Evolutionary conservation across 37 sponge, comb jelly and placozoan genomes (phyloP), one percentile per base, ranked within the genome.

Genomic region (Oopsacas minuta): DNA sequence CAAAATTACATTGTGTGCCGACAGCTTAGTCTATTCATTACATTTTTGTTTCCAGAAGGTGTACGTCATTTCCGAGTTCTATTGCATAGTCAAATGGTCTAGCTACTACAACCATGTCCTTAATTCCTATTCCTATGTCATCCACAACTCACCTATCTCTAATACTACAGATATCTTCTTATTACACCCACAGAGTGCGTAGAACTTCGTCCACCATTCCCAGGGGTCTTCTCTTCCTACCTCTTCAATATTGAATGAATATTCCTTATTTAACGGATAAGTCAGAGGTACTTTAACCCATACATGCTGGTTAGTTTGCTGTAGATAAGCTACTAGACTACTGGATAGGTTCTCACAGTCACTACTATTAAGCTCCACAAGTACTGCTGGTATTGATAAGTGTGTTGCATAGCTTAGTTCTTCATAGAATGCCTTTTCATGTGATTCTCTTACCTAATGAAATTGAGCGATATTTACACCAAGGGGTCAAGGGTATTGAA

Each of bases 181-280:
- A 32, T 52, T 85, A 38, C 85, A 36, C 1, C 39, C 82, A 82
- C 94, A 95, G 37, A 95, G 85, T 0, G 86, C 86, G 10, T 92
- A 39, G 38, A 95, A 84, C 32, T 61, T 88, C 53, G 93, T 95
- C 96, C 96, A 95, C 92, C 93, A 93, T 42, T 93, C 84, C 96
- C 96, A 95, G 0, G 96, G 52, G 20, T 91, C 91, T 81, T 89
- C 90, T 23, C 23, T 28, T 1, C 0, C 38, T 38, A 86, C 83
- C 1, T 86, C 46, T 84, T 53, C 20, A 37, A 52, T 32, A 82
- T 85, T 37, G 28, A 52, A 52, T 1, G 32, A 52, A 35, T 28
- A 36, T 30, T 81, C 81, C 35, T 28, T 81, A 81, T 83, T 46
- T 53, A 49, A 37, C 1, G 85, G 52, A 34, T 84, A 39, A 0